Percentiles rank a stretch among this genome's conserved stretches.
These are phyloP conservation scores for Diogma glabrata DNA, from an alignment of 2,888 invertebrate species.

Conservation along the genomic window DNA sequence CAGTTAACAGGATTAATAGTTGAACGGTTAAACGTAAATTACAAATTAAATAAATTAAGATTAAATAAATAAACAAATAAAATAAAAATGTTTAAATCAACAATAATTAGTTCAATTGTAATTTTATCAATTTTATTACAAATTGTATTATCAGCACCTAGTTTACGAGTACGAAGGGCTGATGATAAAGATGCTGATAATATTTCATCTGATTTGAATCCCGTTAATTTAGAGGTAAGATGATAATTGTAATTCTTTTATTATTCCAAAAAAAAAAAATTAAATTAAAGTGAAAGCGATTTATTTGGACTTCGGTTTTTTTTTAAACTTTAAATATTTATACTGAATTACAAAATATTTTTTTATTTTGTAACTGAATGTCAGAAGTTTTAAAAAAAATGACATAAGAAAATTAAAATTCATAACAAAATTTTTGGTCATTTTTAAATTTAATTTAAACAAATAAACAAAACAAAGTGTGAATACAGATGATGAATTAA, in stretches of 20 bases:
- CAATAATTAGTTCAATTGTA: background rate
- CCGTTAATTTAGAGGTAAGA: conserved; percentile 34
- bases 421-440: too few relatives aligned
- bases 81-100: background rate
- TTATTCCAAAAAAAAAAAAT: too few relatives aligned
- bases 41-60: background rate
- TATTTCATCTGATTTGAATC: conserved; percentile 26
- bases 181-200: conserved; percentile 21
- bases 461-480: background rate
- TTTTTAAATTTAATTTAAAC: conserved; percentile 2
- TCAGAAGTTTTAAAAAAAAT: background rate
- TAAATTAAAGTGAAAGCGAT: conserved; percentile 5
- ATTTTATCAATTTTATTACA: background rate
- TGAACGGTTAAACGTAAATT: too few relatives aligned
- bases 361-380: background rate
- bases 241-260: background rate
- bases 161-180: conserved; percentile 23
- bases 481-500: background rate
- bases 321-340: too few relatives aligned
- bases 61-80: background rate
- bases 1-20: too few relatives aligned
- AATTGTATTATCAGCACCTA: conserved; percentile 3
- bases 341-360: background rate
- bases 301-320: background rate
- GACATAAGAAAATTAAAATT: too few relatives aligned